Evolutionary conservation across 2,113 vertebrate genomes (phyloP).

Genomic region (Oncorhynchus tshawytscha): DNA sequence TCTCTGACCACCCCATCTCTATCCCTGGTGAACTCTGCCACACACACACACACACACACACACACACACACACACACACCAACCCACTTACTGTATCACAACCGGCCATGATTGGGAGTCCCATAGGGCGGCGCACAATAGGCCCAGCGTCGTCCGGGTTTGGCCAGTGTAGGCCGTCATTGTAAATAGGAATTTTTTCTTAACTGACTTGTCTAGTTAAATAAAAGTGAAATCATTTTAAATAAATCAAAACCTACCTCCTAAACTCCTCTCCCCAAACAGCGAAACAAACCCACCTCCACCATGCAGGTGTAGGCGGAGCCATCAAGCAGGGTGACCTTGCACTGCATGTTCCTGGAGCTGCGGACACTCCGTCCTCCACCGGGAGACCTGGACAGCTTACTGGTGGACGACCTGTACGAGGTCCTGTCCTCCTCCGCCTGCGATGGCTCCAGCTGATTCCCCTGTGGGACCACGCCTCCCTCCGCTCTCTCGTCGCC

Average conservation of each 20-base stretch:
- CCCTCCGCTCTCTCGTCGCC: constrained; percentile 77
- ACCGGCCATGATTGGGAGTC: too few species aligned
- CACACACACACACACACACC: too few species aligned
- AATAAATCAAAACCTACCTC: too few species aligned
- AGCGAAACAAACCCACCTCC: constrained; percentile 73
- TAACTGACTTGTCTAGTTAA: background rate
- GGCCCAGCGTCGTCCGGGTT: too few species aligned
- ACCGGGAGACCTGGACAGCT: constrained; percentile 82
- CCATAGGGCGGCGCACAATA: too few species aligned
- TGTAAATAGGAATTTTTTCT: too few species aligned
- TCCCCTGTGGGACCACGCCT: constrained; percentile 64
- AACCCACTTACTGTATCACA: background rate
- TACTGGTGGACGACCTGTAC: constrained; percentile 84
- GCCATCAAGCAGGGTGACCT: constrained; percentile 87
- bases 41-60: too few species aligned
- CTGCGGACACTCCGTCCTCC: constrained; percentile 80
- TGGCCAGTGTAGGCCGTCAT: too few species aligned
- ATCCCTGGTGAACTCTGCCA: too few species aligned
- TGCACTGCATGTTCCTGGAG: constrained; percentile 91
- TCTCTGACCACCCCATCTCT: too few species aligned
- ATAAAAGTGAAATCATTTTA: background rate
- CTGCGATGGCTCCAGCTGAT: constrained; percentile 65
- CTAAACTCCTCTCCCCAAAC: too few species aligned
- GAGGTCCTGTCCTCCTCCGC: constrained; percentile 85
- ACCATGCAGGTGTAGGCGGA: constrained; percentile 85